Evolutionary conservation across 2,888 invertebrate species (phyloP), one percentile per base, ranked within the genome.

Genomic region (Hypomecis punctinalis): DNA sequence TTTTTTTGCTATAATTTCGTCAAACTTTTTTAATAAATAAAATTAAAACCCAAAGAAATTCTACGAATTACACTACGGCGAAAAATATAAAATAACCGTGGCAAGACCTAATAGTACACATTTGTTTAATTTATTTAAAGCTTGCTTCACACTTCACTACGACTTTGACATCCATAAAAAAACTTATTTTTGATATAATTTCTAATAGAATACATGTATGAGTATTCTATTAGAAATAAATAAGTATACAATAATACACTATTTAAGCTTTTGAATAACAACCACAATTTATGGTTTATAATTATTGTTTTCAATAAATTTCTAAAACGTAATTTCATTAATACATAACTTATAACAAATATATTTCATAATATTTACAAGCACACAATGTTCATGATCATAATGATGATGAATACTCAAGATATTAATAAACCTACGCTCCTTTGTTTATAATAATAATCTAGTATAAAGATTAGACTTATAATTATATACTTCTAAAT

Each of bases 71-170:
- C 59, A 64, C 54, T 63, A 55, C 23, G 23, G 23, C 23, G 3
- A 54, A 57, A 63, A 23, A 35, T 52, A 54, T 54, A 58, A 65
- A 42, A 61, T 61, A 61, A 57, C 48, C 45, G 61, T 60, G 71
- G 71, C 70, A 70, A 72, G 68, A 68, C 53, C 36, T 52, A n/a
- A n/a, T n/a, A 51, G 42, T 42, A 46, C 6, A 10, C 45, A 11
- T 43, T 35, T n/a, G 7, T 37, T 10, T 35, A 45, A 37, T n/a
- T n/a, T 55, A 23, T 33, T 56, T 56, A 47, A 47, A 56, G 47
- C 37, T 40, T 39, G 13, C 23, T 33, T 56, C 47, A 33, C 47
- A 10, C 23, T 33, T 56, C 47, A 33, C 47, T 48, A 47, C 13
- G 35, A 13, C 4, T 52, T 42, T 40, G 5, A 37, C 52, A 9